Base-by-base conservation (phyloP, 2,797 vertebrate genomes). In the Oreochromis grahami region DNA sequence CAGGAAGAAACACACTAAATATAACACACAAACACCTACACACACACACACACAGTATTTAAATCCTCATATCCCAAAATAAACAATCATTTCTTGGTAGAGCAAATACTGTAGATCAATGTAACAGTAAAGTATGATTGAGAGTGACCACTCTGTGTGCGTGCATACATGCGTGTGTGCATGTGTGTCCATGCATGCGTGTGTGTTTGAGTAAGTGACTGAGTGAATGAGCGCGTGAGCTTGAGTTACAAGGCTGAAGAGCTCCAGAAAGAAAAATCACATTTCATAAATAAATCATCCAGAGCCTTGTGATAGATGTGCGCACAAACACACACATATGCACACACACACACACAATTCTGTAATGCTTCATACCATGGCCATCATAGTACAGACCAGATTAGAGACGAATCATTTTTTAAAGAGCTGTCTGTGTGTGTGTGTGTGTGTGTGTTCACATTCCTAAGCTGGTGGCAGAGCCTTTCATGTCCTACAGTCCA, bases 261-360 rank as follows among this genome's bases (percentile, higher is more conserved):
- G 90, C 93, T 80, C 80, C 83, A 91, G 91, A 91, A 93, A 90
- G 88, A 93, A 93, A 94, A 94, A 93, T 95, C 90, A 92, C 89
- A 94, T 94, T 93, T 95, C 84, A 93, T 95, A 92, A 94, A 95
- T 95, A 95, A 95, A 94, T 95, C 94, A 95, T 93, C 84, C 86
- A 72, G 78, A 82, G 87, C 83, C 87, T 87, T 83, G 84, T 84
- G 84, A 90, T 85, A 53, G 81, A 91, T 84, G 82, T 82, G 81
- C 36, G 7, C 70, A n/a, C 29, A 55, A 52, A 76, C 77, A 60
- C 77, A 83, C 82, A 80, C 72, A 70, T 78, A 68, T 43, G 55
- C 78, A 79, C 82, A 26, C 26, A 26, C 26, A 26, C 48, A 87
- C 55, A 48, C 29, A 76, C 32, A 84, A 9, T 4, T 8, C 56